phyloP scores from a whole-genome alignment of 2,888 invertebrate species.

The Campoletis raptor region DNA sequence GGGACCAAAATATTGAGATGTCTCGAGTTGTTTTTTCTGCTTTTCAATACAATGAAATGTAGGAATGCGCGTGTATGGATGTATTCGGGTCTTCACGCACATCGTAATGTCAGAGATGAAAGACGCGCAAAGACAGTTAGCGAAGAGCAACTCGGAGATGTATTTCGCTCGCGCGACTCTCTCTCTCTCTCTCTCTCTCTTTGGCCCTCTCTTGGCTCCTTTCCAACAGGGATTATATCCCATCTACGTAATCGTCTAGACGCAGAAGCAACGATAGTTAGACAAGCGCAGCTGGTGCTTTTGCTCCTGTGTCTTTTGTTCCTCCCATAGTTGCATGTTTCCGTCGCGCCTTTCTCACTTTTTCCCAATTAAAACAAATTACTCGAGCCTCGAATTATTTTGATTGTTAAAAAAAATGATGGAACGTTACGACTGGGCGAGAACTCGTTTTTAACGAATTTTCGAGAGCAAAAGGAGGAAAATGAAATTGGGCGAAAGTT shows the following conservation, averaged over 20 bases:
- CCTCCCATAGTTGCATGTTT: not conserved
- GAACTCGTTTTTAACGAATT: not conserved
- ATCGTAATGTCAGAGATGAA: slow-evolving; percentile 23
- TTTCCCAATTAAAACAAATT: slow-evolving; percentile 7
- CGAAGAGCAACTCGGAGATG: slow-evolving; percentile 22
- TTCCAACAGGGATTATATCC: slow-evolving; percentile 65
- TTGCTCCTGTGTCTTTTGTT: slow-evolving; percentile 8
- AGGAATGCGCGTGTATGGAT: not conserved
- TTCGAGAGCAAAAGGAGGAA: not conserved
- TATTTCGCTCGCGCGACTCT: slow-evolving; percentile 3
- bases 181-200: not conserved
- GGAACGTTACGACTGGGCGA: not conserved
- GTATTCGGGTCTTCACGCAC: not conserved
- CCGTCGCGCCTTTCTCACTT: slow-evolving; percentile 3
- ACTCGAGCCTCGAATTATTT: not conserved
- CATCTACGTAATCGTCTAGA: slow-evolving; percentile 67
- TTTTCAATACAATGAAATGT: not conserved
- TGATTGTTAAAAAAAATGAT: not conserved
- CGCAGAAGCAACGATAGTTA: slow-evolving; percentile 42
- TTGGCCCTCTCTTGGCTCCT: slow-evolving; percentile 39
- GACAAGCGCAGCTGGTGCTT: slow-evolving; percentile 54
- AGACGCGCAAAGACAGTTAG: slow-evolving; percentile 31
- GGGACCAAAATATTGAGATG: slow-evolving; percentile 4
- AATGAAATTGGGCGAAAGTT: not conserved
- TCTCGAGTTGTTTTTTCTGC: slow-evolving; percentile 15